A percentile compares a stretch with the other conserved stretches of the same genome.
Conservation (phyloP, 35 echinoderm and acorn worm species). For the Heliocidaris tuberculata region DNA sequence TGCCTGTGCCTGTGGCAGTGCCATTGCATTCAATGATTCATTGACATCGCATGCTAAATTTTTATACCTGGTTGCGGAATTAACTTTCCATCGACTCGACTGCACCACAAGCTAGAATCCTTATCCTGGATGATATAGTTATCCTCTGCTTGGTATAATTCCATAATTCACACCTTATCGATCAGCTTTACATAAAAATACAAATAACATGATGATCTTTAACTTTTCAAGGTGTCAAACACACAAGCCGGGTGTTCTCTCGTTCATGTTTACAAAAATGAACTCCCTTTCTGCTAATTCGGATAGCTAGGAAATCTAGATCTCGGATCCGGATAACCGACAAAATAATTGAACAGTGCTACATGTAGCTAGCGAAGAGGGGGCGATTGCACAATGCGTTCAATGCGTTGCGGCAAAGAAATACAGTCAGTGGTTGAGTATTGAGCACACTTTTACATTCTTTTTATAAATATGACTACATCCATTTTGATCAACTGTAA, state of each 20-base stretch:
- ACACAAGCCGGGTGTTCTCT: not conserved
- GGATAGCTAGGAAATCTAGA: not conserved
- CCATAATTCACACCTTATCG: conserved; percentile 49
- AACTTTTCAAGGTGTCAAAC: not conserved
- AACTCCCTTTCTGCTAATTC: not conserved
- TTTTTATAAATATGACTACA: too few species aligned
- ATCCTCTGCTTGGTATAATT: conserved; percentile 87
- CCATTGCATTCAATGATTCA: too few species aligned
- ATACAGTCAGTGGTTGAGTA: too few species aligned
- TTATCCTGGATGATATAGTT: conserved; percentile 90
- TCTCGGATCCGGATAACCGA: not conserved
- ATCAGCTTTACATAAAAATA: not conserved
- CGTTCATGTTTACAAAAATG: not conserved
- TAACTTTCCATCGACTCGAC: conserved; percentile 72
- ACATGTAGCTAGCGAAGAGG: too few species aligned
- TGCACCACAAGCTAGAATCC: conserved; percentile 87
- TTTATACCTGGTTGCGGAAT: conserved; percentile 69
- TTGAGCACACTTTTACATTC: too few species aligned
- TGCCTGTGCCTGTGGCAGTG: too few species aligned
- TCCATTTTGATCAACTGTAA: too few species aligned
- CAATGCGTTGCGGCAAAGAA: too few species aligned
- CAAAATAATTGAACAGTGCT: not conserved
- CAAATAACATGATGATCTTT: not conserved
- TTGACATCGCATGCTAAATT: not conserved
- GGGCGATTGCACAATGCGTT: too few species aligned